Evolutionary conservation across 2,113 vertebrate species (phyloP), one percentile per base, ranked within the genome.

Genomic region (Anarhynchus alexandrinus): DNA sequence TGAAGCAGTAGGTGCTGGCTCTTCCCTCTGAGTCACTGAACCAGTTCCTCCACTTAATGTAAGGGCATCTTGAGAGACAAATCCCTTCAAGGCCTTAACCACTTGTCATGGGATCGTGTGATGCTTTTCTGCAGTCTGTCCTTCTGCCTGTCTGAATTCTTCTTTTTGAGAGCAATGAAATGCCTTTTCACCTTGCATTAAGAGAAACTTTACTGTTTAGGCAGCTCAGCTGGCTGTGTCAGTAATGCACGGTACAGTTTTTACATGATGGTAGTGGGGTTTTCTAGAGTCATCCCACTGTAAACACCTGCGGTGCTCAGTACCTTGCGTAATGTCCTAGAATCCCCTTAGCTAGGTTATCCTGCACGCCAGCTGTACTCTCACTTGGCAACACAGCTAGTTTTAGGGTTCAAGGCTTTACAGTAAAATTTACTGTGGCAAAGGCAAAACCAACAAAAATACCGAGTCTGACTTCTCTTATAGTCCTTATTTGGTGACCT

Each of bases 31-130:
- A 95, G 78, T 94, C 84, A 94, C 47, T 32, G 55, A 96, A 90
- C 93, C 74, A 38, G 94, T 94, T 94, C 78, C 47, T 92, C 73
- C 29, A 67, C 72, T 74, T 95, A 66, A 49, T 74, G 77, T 77
- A 65, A 49, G 61, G 69, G 73, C 40, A 67, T 82, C 77, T 58
- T 30, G 54, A 87, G 94, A 85, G 23, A 59, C 34, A 69, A 65
- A 90, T 61, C 69, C 45, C 76, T 90, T 70, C 38, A 64, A 83
- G 81, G 78, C 49, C 49, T 69, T 93, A 70, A 78, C 52, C 2
- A 9, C 61, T 89, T 88, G 76, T 67, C n/a, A 16, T 52, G 65
- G 80, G 78, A 77, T 79, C 69, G 22, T 27, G 58, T 66, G 83
- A 62, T 59, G 38, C 38, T 84, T 62, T 92, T 85, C 62, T 43